Percentiles rank a stretch among this genome's conserved stretches.
phyloP scores from a whole-genome alignment of 2,113 vertebrate species.

The Sceloporus undulatus region DNA sequence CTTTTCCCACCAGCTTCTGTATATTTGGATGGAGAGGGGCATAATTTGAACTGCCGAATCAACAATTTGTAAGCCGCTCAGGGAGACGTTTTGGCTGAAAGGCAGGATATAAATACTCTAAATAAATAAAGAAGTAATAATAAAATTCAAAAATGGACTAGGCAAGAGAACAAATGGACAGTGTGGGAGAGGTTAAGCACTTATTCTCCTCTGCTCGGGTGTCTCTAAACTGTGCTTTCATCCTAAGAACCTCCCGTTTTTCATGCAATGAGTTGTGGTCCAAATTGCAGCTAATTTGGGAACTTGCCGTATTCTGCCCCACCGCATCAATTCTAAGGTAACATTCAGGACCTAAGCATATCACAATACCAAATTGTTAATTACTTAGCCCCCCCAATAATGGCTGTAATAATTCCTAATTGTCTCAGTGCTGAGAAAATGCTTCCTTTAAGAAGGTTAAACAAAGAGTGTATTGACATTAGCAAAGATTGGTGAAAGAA shows the following conservation, averaged over 20 bases:
- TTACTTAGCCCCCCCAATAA: conserved; percentile 61
- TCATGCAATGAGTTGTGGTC: neutral
- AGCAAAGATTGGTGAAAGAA: conserved; percentile 88
- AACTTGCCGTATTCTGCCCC: conserved; percentile 48
- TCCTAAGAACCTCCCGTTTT: neutral
- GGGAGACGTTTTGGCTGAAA: too few relatives aligned
- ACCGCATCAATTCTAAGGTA: conserved; percentile 50
- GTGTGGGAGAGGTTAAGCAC: neutral
- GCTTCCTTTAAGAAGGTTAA: conserved; percentile 89
- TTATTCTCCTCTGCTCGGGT: too few relatives aligned
- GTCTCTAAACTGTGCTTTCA: too few relatives aligned
- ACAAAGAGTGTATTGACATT: conserved; percentile 91
- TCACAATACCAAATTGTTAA: conserved; percentile 69
- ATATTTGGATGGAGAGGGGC: too few relatives aligned
- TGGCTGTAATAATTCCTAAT: conserved; percentile 80
- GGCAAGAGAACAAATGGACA: neutral
- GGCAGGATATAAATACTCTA: too few relatives aligned
- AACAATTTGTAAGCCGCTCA: too few relatives aligned
- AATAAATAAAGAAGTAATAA: too few relatives aligned
- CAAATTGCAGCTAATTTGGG: conserved; percentile 49
- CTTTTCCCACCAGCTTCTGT: too few relatives aligned
- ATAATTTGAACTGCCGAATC: too few relatives aligned
- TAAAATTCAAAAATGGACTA: too few relatives aligned
- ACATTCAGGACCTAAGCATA: conserved; percentile 63
- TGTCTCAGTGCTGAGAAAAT: conserved; percentile 79